Base-by-base conservation (phyloP, 2,888 invertebrate genomes). In the Suillia variegata region DNA sequence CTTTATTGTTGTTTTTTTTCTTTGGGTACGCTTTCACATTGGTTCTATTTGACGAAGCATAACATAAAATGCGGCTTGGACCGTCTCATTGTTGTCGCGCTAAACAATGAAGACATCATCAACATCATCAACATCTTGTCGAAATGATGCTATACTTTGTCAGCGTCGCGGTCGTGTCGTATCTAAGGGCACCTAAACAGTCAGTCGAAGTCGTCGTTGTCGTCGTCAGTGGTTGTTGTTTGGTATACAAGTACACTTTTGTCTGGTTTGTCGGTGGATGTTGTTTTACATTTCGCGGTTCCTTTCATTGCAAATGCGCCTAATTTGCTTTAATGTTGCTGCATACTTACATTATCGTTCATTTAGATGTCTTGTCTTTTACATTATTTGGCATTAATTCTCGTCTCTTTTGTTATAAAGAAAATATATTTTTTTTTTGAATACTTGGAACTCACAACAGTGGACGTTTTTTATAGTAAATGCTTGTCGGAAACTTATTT, bases 141-240 rank as follows among this genome's bases (percentile, higher is more conserved):
- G 5, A 45, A 8, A 45, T 20, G 45, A 4, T 45, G 13, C 38
- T 13, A 5, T n/a, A 4, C 18, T 5, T 12, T 8, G 20, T 10
- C 26, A 26, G 26, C 26, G 10, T n/a, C n/a, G 26, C 10, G 26
- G 5, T 26, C 26, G 26, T 26, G 26, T 26, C 26, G 26, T 26
- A 10, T 10, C 26, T 26, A 5, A 26, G n/a, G n/a, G n/a, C 33
- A 54, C 45, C 10, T 12, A 31, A 26, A 22, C 54, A 48, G 55
- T 21, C 18, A 13, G 52, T 12, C n/a, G 48, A 20, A 15, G 48
- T 26, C 18, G 24, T 38, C 21, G 18, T 52, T 51, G 58, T 51
- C 52, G 49, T 6, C 5, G 26, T 26, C 26, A 6, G 5, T 26
- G 5, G 26, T 26, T 26, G 26, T 26, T 26, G 26, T 26, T 26